phyloP scores from a whole-genome alignment of 2,113 vertebrate genomes.

The Chamaetylas fuelleborni region DNA sequence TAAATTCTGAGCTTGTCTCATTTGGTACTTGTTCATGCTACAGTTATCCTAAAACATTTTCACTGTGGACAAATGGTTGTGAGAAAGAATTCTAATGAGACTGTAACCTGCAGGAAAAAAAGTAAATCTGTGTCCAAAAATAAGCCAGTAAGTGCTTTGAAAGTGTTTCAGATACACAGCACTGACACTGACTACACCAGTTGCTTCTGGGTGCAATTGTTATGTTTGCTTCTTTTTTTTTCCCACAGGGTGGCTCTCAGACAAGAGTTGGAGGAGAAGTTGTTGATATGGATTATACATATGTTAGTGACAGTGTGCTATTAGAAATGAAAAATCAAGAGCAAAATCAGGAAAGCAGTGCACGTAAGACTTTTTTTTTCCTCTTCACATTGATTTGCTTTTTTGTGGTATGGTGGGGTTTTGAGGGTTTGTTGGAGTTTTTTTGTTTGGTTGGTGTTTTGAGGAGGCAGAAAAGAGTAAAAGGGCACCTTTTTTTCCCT shows the following conservation, averaged over 20 bases:
- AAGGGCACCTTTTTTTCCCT: background rate
- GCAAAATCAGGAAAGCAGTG: slow-evolving; percentile 24
- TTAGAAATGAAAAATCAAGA: slow-evolving; percentile 73
- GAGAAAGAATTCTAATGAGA: background rate
- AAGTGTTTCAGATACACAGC: background rate
- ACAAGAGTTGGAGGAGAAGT: slow-evolving; percentile 70
- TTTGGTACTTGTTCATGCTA: background rate
- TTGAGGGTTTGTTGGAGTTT: background rate
- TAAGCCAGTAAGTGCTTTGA: background rate
- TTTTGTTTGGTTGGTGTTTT: background rate
- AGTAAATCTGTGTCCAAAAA: background rate
- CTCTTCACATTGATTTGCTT: background rate
- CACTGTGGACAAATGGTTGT: background rate
- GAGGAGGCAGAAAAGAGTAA: background rate
- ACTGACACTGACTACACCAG: background rate
- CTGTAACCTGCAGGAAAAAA: background rate
- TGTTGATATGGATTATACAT: slow-evolving; percentile 86
- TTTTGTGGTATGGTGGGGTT: background rate
- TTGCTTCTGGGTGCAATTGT: background rate
- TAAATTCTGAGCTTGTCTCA: background rate
- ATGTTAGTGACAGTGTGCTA: slow-evolving; percentile 87
- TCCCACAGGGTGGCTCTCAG: slow-evolving; percentile 63
- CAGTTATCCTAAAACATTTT: background rate
- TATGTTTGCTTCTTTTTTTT: background rate
- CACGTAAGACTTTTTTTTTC: slow-evolving; percentile 60